These are phyloP conservation scores for Cyprinodon brontotheroides DNA, from an alignment of 2,113 vertebrate species.

Conservation along the genomic window DNA sequence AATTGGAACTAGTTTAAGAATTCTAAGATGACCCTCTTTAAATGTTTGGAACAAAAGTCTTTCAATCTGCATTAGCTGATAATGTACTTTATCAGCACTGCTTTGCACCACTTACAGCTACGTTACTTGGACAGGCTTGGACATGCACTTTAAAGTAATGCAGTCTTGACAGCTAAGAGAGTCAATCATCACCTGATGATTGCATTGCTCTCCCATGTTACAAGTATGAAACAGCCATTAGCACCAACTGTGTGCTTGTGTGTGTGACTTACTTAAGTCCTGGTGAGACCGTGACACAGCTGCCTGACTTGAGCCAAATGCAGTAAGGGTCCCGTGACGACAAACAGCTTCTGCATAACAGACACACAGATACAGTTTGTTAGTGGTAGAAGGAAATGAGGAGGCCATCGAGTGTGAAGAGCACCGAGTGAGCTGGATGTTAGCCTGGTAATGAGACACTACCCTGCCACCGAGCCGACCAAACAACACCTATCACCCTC, in stretches of 20 bases:
- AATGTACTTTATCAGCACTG: neutral
- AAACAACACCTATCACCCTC: constrained; percentile 8
- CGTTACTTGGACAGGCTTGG: constrained; percentile 4
- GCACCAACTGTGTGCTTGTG: neutral
- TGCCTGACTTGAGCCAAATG: constrained; percentile 83
- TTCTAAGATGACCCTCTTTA: neutral
- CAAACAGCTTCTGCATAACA: constrained; percentile 83
- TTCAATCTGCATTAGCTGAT: neutral
- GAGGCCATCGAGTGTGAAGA: constrained; percentile 9
- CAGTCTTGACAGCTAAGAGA: constrained; percentile 2
- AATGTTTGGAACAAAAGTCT: neutral
- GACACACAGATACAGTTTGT: constrained; percentile 33
- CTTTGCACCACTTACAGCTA: neutral
- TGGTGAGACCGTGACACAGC: constrained; percentile 78
- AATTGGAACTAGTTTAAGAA: neutral
- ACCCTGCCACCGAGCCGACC: constrained; percentile 3
- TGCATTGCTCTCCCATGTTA: neutral
- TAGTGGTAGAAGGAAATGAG: constrained; percentile 12
- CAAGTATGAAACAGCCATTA: neutral
- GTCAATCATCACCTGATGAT: neutral
- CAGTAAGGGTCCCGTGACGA: constrained; percentile 90
- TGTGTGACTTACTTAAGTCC: constrained; percentile 79
- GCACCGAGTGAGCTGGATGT: constrained; percentile 2
- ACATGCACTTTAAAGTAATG: neutral
- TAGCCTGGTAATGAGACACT: constrained; percentile 5